phyloP scores from a whole-genome alignment of 2,888 invertebrate genomes.

The Antitype chi region DNA sequence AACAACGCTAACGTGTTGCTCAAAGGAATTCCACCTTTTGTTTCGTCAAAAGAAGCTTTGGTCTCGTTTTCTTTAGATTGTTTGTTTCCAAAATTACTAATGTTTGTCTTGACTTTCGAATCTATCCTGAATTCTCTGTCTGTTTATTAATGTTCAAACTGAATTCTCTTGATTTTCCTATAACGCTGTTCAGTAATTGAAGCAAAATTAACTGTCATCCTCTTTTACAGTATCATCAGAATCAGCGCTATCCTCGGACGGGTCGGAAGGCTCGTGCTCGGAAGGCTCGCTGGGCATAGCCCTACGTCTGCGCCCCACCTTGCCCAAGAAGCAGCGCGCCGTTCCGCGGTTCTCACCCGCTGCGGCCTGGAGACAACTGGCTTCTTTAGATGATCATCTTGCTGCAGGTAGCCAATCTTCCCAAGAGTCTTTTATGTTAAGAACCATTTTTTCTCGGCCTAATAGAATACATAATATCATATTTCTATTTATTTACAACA shows the following conservation, averaged over 20 bases:
- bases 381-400: conserved; percentile 90
- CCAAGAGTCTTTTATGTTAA: not conserved
- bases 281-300: conserved; percentile 92
- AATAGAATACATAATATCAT: not conserved
- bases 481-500: conserved; percentile 52
- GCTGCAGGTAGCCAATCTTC: conserved; percentile 75
- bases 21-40: not conserved
- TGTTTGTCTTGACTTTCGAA: not conserved
- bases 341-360: conserved; percentile 96
- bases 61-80: not conserved
- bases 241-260: conserved; percentile 90
- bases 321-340: conserved; percentile 94
- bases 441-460: not conserved
- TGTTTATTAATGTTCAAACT: too few species aligned
- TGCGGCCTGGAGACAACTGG: conserved; percentile 95
- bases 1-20: not conserved
- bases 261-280: conserved; percentile 88
- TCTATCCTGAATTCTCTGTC: not conserved
- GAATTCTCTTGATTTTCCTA: not conserved
- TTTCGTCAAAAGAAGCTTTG: not conserved
- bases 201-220: not conserved
- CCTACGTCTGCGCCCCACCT: conserved; percentile 93
- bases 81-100: not conserved
- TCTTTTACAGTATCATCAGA: conserved; percentile 86
- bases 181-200: not conserved